Evolutionary conservation across 2,113 vertebrate species (phyloP).

Genomic region (Macaca fascicularis): T2T-MFA8v1.1 NC_088375.1:117102001-117102500

Average conservation of each 20-base stretch:
- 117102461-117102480: background rate
- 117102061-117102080: background rate
- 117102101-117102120: background rate
- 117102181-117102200: conserved; percentile 62
- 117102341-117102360: background rate
- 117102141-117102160: conserved; percentile 60
- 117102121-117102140: conserved; percentile 20
- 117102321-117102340: conserved; percentile 36
- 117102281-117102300: conserved; percentile 64
- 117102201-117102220: conserved; percentile 67
- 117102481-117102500: background rate
- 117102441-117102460: background rate
- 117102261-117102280: background rate
- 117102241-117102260: background rate
- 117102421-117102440: conserved; percentile 26
- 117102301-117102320: conserved; percentile 31
- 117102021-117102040: background rate
- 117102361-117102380: background rate
- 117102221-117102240: conserved; percentile 53
- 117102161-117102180: conserved; percentile 60
- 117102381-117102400: background rate
- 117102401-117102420: background rate
- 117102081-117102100: background rate
- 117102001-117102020: conserved; percentile 13
- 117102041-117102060: background rate